phyloP scores from a whole-genome alignment of 1,140 invertebrate species.

The Hyphantria cunea region DNA sequence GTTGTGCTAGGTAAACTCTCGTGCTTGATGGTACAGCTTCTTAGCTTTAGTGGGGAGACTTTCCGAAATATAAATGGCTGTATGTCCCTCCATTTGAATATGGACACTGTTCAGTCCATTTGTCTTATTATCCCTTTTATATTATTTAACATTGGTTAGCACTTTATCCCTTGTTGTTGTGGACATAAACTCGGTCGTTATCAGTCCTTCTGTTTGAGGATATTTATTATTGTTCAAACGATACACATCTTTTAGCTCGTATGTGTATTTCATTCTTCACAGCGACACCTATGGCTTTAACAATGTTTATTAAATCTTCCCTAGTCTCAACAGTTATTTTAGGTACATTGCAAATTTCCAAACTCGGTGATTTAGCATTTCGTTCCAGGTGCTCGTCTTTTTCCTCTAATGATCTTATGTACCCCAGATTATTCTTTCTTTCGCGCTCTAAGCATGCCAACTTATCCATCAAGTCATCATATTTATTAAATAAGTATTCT shows the following conservation, averaged over 20 bases:
- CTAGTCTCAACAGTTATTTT: background rate
- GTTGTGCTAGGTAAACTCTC: constrained; percentile 17
- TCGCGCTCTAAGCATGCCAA: background rate
- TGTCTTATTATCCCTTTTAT: constrained; percentile 3
- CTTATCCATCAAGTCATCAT: background rate
- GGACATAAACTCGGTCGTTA: background rate
- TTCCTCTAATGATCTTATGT: background rate
- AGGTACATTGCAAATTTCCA: background rate
- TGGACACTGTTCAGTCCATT: background rate
- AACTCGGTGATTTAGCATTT: background rate
- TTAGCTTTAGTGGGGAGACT: constrained; percentile 5
- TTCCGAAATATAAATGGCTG: constrained; percentile 4
- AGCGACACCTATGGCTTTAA: background rate
- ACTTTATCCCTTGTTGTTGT: constrained; percentile 1
- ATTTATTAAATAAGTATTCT: background rate
- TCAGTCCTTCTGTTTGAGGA: background rate
- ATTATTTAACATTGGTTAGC: background rate
- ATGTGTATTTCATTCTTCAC: background rate
- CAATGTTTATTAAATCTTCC: background rate
- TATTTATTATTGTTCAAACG: background rate
- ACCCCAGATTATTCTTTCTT: background rate
- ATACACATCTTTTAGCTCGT: background rate
- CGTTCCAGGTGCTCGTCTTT: background rate
- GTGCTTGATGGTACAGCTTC: constrained; percentile 8
- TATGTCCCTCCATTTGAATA: background rate